Base-by-base conservation (phyloP, 1,140 invertebrate species). In the Pemphigus obesinymphae region DNA sequence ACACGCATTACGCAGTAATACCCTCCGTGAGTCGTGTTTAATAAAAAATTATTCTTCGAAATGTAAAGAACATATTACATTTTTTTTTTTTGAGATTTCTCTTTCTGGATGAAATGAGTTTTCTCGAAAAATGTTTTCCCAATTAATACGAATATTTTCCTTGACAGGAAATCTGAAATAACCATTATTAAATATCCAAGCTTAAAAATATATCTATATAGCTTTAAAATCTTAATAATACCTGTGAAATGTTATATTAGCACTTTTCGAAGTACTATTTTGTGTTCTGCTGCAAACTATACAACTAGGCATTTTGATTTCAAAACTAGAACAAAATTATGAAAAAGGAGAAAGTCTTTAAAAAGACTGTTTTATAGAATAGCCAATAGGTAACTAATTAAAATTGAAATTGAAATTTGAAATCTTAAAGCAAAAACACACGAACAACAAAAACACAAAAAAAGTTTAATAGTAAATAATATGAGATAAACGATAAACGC, bases 141-240 rank as follows among this genome's bases (percentile, higher is more conserved):
- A 61, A 29, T 61, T 61, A 2, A n/a, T 15, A 20, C 63, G 5
- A 20, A 68, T 68, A 68, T n/a, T 6, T 8, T 40, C 63, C 7
- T 66, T 66, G n/a, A 23, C 6, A n/a, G 63, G 63, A 66, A 66
- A 66, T 37, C 63, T 66, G n/a, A 66, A 66, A 66, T 20, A 66
- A 66, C 37, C 31, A 66, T 66, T 58, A 58, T 26, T 31, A 26
- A 31, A 17, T 61, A 61, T 61, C 31, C 31, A n/a, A n/a, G n/a
- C n/a, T 61, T 29, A 61, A 61, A 31, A 2, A 29, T 31, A 13
- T 31, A 61, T 4, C 31, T 17, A 61, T 31, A 61, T 13, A 31
- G 31, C 31, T 61, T 61, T 15, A 34, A 61, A 61, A 61, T 61
- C 26, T 61, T 61, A 61, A 6, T 34, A 6, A 34, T 63, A 63